phyloP scores from a whole-genome alignment of 64 coral and sea anemone genomes.

The Montipora sp. region DNA sequence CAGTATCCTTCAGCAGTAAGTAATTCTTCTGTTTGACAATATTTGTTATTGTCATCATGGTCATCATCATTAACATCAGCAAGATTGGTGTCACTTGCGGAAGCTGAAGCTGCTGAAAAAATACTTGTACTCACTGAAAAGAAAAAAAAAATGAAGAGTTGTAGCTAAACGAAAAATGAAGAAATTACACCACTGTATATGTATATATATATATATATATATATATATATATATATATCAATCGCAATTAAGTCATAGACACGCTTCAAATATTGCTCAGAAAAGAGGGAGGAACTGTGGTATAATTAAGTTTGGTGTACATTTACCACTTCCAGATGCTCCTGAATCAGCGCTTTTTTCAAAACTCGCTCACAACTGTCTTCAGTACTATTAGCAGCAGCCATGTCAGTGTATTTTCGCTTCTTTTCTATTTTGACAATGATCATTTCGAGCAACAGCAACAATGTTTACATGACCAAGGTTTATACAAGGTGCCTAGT shows the following conservation, averaged over 20 bases:
- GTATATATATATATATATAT: background rate
- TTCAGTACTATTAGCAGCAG: background rate
- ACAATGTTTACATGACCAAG: conserved; percentile 18
- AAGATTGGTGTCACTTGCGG: background rate
- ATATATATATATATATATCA: background rate
- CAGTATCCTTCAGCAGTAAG: background rate
- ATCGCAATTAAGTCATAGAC: too few species aligned
- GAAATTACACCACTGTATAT: background rate
- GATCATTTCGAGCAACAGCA: background rate
- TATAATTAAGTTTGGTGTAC: background rate
- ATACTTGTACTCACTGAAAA: background rate
- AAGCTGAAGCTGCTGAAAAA: background rate
- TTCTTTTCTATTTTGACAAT: background rate
- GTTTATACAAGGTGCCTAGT: background rate
- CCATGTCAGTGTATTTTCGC: background rate
- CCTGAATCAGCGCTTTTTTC: background rate
- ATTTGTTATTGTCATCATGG: background rate
- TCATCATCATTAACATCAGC: background rate
- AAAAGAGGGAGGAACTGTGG: too few species aligned
- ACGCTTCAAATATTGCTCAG: too few species aligned
- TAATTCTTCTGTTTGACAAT: conserved; percentile 13
- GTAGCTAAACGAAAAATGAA: background rate
- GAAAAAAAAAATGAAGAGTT: background rate
- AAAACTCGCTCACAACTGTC: background rate
- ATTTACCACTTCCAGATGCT: background rate